These are phyloP conservation scores for Cataglyphis rosenhaueri DNA, from an alignment of 2,888 invertebrate species.

Conservation along the genomic window DNA sequence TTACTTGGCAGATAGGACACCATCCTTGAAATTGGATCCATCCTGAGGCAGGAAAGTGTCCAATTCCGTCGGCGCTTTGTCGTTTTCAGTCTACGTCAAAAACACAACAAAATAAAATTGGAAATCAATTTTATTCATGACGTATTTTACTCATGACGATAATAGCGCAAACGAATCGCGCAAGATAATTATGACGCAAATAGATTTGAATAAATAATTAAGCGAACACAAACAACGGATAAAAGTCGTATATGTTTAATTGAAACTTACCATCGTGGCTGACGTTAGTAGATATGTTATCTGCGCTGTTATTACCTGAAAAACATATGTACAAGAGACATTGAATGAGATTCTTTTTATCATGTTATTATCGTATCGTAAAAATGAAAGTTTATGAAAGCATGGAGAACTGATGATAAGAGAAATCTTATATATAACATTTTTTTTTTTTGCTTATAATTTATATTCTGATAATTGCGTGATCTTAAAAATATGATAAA, in stretches of 20 bases:
- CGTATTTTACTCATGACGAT: background rate
- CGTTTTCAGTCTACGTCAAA: constrained; percentile 68
- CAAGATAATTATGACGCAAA: constrained; percentile 25
- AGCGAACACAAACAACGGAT: background rate
- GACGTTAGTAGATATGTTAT: background rate
- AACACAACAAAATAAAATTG: background rate
- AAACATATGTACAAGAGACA: constrained; percentile 23
- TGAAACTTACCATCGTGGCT: constrained; percentile 62
- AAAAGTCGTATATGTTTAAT: background rate
- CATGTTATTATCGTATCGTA: background rate
- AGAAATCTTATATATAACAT: background rate
- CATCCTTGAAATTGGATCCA: constrained; percentile 86
- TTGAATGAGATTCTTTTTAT: background rate
- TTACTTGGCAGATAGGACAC: constrained; percentile 81
- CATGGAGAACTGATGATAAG: background rate
- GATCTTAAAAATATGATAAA: background rate
- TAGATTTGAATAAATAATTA: constrained; percentile 3
- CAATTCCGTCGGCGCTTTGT: constrained; percentile 89
- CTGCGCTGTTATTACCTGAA: constrained; percentile 52
- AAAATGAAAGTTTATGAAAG: background rate
- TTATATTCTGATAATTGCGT: background rate
- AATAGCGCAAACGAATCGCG: background rate
- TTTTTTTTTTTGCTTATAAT: background rate
- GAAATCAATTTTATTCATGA: background rate
- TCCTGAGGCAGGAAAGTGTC: constrained; percentile 93